These are phyloP conservation scores for Therioaphis trifolii DNA, from an alignment of 2,888 invertebrate genomes.

Conservation along the genomic window DNA sequence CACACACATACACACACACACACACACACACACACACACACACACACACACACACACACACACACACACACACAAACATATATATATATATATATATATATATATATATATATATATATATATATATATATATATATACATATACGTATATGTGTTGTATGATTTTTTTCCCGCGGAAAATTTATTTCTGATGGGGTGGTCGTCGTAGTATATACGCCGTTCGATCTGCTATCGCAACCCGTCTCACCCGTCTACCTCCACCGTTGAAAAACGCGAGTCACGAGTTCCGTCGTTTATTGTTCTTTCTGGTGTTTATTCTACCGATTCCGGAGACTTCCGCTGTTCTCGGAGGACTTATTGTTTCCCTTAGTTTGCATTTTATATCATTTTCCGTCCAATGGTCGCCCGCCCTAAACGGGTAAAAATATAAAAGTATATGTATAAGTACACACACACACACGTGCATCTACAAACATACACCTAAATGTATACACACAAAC, in stretches of 20 bases:
- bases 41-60: too few relatives aligned
- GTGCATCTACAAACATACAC: too few relatives aligned
- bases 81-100: too few relatives aligned
- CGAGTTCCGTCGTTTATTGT: conserved; percentile 42
- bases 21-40: too few relatives aligned
- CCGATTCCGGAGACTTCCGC: conserved; percentile 32
- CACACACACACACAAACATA: too few relatives aligned
- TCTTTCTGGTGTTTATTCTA: conserved; percentile 54
- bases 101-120: too few relatives aligned
- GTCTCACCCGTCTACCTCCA: not conserved
- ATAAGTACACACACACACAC: not conserved
- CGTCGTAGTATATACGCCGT: not conserved
- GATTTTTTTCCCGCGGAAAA: not conserved
- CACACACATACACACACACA: too few relatives aligned
- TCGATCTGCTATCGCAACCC: conserved; percentile 9
- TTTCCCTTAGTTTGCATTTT: conserved; percentile 57
- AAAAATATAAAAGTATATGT: conserved; percentile 31
- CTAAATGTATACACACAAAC: too few relatives aligned
- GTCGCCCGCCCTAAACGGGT: not conserved
- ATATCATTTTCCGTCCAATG: conserved; percentile 28
- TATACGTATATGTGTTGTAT: not conserved
- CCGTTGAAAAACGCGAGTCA: not conserved
- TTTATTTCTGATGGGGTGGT: not conserved
- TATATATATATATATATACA: too few relatives aligned
- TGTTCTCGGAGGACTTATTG: conserved; percentile 46